Percentiles rank a stretch among this genome's conserved stretches.
These are phyloP conservation scores for Hydrocynus forskahlii DNA, from an alignment of 2,797 vertebrate genomes.

Conservation along the genomic window DNA sequence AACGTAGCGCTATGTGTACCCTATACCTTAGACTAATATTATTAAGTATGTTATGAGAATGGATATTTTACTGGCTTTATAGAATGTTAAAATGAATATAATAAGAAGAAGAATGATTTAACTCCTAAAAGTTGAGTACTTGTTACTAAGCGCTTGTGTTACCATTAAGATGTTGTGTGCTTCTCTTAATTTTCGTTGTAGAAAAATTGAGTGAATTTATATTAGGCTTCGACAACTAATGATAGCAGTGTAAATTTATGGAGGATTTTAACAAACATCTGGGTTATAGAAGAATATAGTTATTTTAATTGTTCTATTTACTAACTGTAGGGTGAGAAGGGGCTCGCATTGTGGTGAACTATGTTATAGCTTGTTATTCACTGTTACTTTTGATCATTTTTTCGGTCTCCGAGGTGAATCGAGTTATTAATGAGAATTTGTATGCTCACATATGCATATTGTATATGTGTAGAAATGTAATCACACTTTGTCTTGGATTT, in stretches of 20 bases:
- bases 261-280: conserved; percentile 97
- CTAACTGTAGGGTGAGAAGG: conserved; percentile 98
- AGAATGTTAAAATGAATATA: conserved; percentile 96
- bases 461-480: conserved; percentile 99
- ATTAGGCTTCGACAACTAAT: conserved; percentile 98
- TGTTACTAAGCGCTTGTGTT: conserved; percentile 98
- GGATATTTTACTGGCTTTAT: conserved; percentile 99
- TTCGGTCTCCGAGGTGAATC: conserved; percentile 99
- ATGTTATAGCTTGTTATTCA: conserved; percentile 99
- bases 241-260: conserved; percentile 97
- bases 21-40: conserved; percentile 94
- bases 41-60: conserved; percentile 98
- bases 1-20: conserved; percentile 92
- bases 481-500: conserved; percentile 99
- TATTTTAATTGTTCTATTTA: conserved; percentile 99
- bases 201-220: conserved; percentile 99
- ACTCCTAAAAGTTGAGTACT: conserved; percentile 95
- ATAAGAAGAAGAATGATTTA: conserved; percentile 89
- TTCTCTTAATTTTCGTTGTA: conserved; percentile 99
- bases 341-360: conserved; percentile 96
- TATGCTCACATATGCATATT: conserved; percentile 99
- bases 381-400: conserved; percentile 99
- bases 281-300: conserved; percentile 98
- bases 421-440: conserved; percentile 99
- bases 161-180: conserved; percentile 96